These are phyloP conservation scores for Auanema sp. DNA, from an alignment of 2,888 invertebrate genomes.

Conservation along the genomic window DNA sequence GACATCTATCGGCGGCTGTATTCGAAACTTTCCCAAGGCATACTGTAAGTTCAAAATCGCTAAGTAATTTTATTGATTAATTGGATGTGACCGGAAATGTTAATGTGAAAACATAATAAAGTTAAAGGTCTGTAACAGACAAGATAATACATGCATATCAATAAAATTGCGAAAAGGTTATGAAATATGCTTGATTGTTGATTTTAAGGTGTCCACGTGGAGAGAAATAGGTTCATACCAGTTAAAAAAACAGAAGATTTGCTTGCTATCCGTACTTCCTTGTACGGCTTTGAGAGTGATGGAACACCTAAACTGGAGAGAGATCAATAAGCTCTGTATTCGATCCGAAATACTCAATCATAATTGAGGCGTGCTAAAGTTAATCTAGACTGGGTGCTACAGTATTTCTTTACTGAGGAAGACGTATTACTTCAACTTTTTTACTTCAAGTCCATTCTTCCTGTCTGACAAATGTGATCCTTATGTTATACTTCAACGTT, in stretches of 20 bases:
- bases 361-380: too few relatives aligned
- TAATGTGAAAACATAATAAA: background rate
- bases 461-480: too few relatives aligned
- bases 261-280: conserved; percentile 91
- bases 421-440: background rate
- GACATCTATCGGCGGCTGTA: conserved; percentile 97
- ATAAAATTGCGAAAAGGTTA: background rate
- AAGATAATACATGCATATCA: background rate
- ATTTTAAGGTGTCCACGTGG: conserved; percentile 81
- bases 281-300: conserved; percentile 75
- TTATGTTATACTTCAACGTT: too few relatives aligned
- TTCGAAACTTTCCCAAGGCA: conserved; percentile 93
- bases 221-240: conserved; percentile 90
- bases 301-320: conserved; percentile 10
- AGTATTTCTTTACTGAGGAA: conserved; percentile 8
- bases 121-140: background rate
- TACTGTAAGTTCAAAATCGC: conserved; percentile 72
- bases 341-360: too few relatives aligned
- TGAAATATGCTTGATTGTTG: background rate
- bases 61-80: background rate
- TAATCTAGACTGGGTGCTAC: conserved; percentile 16
- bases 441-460: too few relatives aligned
- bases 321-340: conserved; percentile 8
- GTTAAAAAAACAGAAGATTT: conserved; percentile 98
- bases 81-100: too few relatives aligned